Conservation (phyloP, 2,888 invertebrate species). For the Lutraria lutraria region DNA sequence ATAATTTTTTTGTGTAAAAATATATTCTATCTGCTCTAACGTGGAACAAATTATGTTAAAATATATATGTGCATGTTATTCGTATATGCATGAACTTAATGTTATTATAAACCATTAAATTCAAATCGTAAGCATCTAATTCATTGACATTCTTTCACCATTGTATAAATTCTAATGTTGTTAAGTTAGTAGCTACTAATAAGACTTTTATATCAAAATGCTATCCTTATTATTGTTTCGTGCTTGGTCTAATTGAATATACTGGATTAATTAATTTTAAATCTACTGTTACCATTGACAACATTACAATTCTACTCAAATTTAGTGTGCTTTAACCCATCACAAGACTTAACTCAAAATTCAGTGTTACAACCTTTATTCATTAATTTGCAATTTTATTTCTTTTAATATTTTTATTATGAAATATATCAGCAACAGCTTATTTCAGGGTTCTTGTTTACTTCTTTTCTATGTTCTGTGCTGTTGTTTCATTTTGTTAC, state of each 20-base stretch:
- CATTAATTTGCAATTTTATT: conserved; percentile 6
- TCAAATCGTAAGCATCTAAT: not conserved
- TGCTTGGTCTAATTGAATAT: not conserved
- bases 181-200: not conserved
- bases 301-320: conserved; percentile 1
- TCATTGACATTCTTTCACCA: conserved; percentile 3
- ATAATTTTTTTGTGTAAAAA: too few relatives aligned
- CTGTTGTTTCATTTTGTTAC: not conserved
- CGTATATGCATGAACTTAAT: not conserved
- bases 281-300: not conserved
- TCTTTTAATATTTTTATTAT: conserved; percentile 1
- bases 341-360: too few relatives aligned
- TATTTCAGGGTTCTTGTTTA: not conserved
- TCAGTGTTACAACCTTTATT: not conserved
- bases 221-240: not conserved
- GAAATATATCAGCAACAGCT: not conserved
- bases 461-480: not conserved
- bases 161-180: conserved; percentile 17
- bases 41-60: too few relatives aligned
- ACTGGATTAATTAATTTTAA: not conserved
- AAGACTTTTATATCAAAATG: not conserved
- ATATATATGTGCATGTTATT: not conserved
- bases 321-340: not conserved
- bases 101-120: not conserved
- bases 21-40: too few relatives aligned